Evolutionary conservation across 2,797 vertebrate species (phyloP), one percentile per base, ranked within the genome.

Genomic region (Euthynnus affinis): DNA sequence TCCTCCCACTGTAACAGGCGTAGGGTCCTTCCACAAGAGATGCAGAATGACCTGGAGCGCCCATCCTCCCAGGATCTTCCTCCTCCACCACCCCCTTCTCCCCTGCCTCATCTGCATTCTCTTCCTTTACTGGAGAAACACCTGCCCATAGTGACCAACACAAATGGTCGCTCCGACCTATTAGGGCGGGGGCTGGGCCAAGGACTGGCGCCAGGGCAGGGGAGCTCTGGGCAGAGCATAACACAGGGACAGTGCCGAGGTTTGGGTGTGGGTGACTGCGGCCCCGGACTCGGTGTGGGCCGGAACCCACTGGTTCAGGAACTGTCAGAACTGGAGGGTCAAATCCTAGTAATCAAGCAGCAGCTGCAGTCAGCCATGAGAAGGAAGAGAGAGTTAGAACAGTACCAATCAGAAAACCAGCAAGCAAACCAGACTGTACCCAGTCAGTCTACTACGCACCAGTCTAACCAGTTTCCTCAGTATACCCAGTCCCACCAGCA

Each of bases 361-460:
- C 98, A 99, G 92, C 92, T 99, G 76, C 98, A 97, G 84, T 89
- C 96, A 1, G 98, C 97, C 25, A 95, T 99, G 95, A 97, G 96
- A 91, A 96, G 97, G 87, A 99, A 99, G 89, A 93, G 95, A 40
- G 98, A 99, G 93, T 94, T 99, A 81, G 97, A 99, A 91, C 97
- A 97, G 79, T 97, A 95, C 88, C 97, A 97, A 76, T 88, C 89
- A 80, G 90, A 94, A 81, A 89, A 89, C 86, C 74, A 88, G 84
- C 87, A 82, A 71, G 86, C 95, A 89, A 94, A 96, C 92, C 94
- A 96, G 94, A 90, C 92, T 90, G 69, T 78, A 46, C 65, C 87
- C 15, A 87, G 79, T 74, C 92, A 87, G 80, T 52, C 86, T 44
- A 64, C 83, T 40, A 52, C 78, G 14, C 89, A 91, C 66, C 88